phyloP scores from a whole-genome alignment of 2,113 vertebrate species.

The Eulacestoma nigropectus region DNA sequence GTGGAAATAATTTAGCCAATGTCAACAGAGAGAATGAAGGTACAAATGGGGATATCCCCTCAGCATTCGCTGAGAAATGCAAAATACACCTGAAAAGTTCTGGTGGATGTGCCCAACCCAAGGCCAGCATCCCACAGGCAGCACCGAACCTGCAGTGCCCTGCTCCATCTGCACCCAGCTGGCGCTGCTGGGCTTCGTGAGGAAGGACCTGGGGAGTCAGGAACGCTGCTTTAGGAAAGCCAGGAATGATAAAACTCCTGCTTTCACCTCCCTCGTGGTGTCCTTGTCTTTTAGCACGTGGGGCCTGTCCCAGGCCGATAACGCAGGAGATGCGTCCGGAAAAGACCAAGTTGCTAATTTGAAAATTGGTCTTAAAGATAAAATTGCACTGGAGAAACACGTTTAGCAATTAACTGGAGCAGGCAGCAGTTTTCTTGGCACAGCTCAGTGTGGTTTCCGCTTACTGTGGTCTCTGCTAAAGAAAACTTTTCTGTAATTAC shows the following conservation, averaged over 20 bases:
- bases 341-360: background rate
- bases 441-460: background rate
- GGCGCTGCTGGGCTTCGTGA: no score
- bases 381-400: background rate
- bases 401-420: conserved; percentile 2
- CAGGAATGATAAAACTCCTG: background rate
- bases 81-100: background rate
- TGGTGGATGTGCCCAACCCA: background rate
- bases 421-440: conserved; percentile 32
- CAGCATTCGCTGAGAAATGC: background rate
- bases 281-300: no score
- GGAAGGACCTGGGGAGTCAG: background rate
- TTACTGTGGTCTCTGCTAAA: conserved; percentile 45
- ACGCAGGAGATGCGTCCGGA: rapidly evolving
- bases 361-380: conserved; percentile 53
- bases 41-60: background rate
- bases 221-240: background rate
- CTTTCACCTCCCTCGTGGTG: background rate
- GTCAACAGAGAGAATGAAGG: background rate
- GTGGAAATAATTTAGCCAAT: background rate
- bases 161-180: rapidly evolving
- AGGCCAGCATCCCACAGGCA: rapidly evolving
- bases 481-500: conserved; percentile 37
- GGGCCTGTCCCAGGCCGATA: rapidly evolving
- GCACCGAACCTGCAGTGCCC: background rate